Conservation (phyloP, 2,888 invertebrate genomes). For the Augiades crinisus region DNA sequence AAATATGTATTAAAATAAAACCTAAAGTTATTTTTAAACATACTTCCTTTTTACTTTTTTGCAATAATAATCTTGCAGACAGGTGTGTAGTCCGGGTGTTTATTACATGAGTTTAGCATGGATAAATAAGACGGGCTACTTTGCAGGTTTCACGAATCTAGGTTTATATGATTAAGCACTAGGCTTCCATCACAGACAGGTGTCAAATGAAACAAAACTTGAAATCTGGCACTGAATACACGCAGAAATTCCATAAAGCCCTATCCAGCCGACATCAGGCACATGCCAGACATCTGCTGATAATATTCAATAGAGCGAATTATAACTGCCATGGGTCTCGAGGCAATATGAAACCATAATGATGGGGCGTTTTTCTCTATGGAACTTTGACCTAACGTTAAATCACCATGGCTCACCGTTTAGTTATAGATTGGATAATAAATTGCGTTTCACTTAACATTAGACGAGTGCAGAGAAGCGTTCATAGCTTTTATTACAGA, state of each 20-base stretch:
- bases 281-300: conserved; percentile 38
- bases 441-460: conserved; percentile 25
- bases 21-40: too few relatives aligned
- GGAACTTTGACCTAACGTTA: conserved; percentile 43
- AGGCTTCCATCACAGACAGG: background rate
- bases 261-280: conserved; percentile 1
- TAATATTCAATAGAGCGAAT: conserved; percentile 50
- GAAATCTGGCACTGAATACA: conserved; percentile 43
- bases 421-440: conserved; percentile 26
- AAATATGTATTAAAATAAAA: too few relatives aligned
- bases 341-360: conserved; percentile 50
- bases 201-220: conserved; percentile 14
- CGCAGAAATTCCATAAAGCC: conserved; percentile 39
- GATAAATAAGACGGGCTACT: background rate
- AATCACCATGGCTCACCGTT: conserved; percentile 33
- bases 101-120: too few relatives aligned
- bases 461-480: conserved; percentile 11
- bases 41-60: too few relatives aligned
- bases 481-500: conserved; percentile 26
- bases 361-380: conserved; percentile 49
- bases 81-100: too few relatives aligned
- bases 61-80: too few relatives aligned
- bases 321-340: conserved; percentile 40
- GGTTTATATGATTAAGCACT: background rate
- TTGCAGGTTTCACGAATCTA: background rate